phyloP scores from a whole-genome alignment of 2,113 vertebrate genomes.

The Cyanistes caeruleus region DNA sequence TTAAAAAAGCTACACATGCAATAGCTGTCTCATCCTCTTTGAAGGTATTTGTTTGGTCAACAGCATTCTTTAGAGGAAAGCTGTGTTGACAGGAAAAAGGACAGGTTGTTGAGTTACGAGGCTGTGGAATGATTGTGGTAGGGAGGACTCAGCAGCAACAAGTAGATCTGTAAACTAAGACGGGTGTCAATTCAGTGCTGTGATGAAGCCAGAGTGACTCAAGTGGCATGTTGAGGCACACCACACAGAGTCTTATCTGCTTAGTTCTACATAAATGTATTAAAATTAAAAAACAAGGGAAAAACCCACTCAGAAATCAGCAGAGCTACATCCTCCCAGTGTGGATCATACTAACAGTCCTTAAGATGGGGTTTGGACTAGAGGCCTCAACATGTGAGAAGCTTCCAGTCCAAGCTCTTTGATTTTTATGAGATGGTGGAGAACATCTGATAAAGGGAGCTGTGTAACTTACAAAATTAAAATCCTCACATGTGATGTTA shows the following conservation, averaged over 20 bases:
- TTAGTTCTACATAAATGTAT: not conserved
- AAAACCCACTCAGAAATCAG: not conserved
- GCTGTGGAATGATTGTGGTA: not conserved
- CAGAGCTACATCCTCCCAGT: not conserved
- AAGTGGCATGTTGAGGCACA: not conserved
- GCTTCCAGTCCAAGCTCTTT: not conserved
- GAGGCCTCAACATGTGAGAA: not conserved
- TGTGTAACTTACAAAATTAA: not conserved
- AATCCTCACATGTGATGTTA: not conserved
- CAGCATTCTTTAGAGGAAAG: not conserved
- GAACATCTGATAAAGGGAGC: not conserved
- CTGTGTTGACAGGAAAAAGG: not conserved
- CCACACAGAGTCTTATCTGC: not conserved
- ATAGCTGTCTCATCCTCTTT: not conserved
- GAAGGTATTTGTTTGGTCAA: slow-evolving; percentile 13
- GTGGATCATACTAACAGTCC: not conserved
- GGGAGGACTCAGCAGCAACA: not conserved
- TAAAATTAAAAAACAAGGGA: not conserved
- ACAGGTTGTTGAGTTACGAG: not conserved
- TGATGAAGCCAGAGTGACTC: not conserved
- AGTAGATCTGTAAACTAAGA: not conserved
- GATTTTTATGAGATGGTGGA: not conserved
- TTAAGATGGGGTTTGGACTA: not conserved
- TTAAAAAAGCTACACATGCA: not conserved
- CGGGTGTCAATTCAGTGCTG: not conserved